Conservation (phyloP, 2,113 vertebrate species). For the Brachypodius melanocephalos region DNA sequence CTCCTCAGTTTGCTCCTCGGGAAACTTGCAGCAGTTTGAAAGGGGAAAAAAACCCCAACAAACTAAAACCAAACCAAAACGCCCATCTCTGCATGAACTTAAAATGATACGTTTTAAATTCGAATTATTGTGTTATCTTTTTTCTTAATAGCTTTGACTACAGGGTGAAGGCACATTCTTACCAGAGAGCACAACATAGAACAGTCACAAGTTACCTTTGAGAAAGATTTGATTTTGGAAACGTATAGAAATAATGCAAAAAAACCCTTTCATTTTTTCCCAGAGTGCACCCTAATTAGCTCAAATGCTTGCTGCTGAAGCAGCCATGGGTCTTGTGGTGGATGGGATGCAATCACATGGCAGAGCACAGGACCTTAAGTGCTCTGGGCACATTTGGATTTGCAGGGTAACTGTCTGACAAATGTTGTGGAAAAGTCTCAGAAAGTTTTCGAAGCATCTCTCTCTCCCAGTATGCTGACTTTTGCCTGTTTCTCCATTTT, state of each 20-base stretch:
- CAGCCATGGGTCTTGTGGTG: not conserved
- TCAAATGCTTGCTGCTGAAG: not conserved
- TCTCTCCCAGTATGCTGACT: not conserved
- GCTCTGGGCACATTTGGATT: not conserved
- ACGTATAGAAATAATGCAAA: not conserved
- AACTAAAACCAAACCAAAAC: not conserved
- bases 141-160: not conserved
- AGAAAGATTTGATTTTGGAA: not conserved
- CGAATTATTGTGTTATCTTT: not conserved
- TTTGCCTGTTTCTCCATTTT: not conserved
- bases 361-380: not conserved
- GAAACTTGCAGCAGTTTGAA: not conserved
- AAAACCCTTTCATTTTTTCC: not conserved
- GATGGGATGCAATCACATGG: not conserved
- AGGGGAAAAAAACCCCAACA: not conserved
- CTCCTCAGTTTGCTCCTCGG: not conserved
- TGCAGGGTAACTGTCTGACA: not conserved
- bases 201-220: not conserved
- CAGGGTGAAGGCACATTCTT: not conserved
- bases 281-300: not conserved
- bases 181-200: not conserved
- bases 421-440: not conserved
- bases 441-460: not conserved
- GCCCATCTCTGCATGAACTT: not conserved
- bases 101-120: slow-evolving; percentile 18